Percentiles rank a stretch among this genome's conserved stretches.
Evolutionary conservation across 2,797 vertebrate species (phyloP).

Genomic region (Sebastes aleutianus): DNA sequence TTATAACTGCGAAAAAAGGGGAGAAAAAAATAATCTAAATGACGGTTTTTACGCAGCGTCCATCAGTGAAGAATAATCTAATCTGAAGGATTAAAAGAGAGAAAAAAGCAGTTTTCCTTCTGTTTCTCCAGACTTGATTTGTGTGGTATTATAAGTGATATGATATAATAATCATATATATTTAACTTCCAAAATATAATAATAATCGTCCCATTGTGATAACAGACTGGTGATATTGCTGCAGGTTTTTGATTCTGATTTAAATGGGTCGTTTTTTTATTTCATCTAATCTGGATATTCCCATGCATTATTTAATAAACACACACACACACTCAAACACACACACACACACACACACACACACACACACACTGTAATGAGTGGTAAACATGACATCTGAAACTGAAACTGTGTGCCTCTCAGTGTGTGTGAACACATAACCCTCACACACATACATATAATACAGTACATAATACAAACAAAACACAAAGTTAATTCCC

Average conservation of each 20-base stretch:
- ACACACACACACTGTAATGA: not conserved
- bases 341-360: conserved; percentile 7
- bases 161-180: not conserved
- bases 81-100: not conserved
- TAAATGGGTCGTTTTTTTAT: not conserved
- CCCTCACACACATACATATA: not conserved
- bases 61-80: not conserved
- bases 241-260: not conserved
- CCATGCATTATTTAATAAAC: conserved; percentile 5
- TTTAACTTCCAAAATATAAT: not conserved
- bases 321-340: not conserved
- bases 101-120: not conserved
- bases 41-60: conserved; percentile 7
- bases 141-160: not conserved
- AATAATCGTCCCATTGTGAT: not conserved
- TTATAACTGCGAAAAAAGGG: conserved; percentile 15
- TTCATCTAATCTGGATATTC: not conserved
- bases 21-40: conserved; percentile 6
- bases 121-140: not conserved
- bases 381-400: not conserved
- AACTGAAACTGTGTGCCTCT: not conserved
- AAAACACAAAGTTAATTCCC: not conserved
- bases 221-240: not conserved
- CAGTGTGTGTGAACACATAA: not conserved
- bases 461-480: not conserved